Evolutionary conservation across 2,888 invertebrate species (phyloP).

Genomic region (Agonopterix alstromeriana): DNA sequence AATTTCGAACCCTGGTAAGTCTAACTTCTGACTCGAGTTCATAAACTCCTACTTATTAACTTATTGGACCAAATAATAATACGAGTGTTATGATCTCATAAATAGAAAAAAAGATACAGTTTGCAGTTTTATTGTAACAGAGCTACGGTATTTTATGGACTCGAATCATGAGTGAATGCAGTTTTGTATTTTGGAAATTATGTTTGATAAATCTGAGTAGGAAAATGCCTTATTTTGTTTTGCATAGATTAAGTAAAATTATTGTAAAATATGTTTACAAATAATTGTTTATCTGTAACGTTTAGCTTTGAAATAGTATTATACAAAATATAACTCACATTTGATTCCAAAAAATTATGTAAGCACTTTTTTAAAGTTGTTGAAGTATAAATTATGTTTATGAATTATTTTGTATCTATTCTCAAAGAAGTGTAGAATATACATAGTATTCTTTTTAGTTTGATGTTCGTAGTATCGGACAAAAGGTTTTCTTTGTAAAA

Average conservation of each 20-base stretch:
- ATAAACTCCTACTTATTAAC: slow-evolving; percentile 36
- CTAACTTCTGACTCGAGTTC: slow-evolving; percentile 47
- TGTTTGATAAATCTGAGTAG: slow-evolving; percentile 49
- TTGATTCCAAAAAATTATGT: neutral
- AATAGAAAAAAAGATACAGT: slow-evolving; percentile 13
- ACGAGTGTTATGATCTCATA: slow-evolving; percentile 58
- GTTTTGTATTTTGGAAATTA: slow-evolving; percentile 36
- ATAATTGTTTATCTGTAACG: slow-evolving; percentile 6
- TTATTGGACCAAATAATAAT: slow-evolving; percentile 65
- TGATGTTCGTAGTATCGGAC: too few species aligned
- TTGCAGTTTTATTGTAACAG: slow-evolving; percentile 14
- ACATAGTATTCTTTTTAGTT: neutral
- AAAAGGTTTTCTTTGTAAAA: too few species aligned
- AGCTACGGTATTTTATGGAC: slow-evolving; percentile 19
- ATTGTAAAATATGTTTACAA: slow-evolving; percentile 44
- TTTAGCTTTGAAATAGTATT: slow-evolving; percentile 5
- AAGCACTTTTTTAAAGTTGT: neutral
- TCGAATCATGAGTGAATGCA: slow-evolving; percentile 33
- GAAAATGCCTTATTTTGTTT: slow-evolving; percentile 72
- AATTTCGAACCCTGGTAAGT: too few species aligned
- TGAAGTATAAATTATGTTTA: slow-evolving; percentile 17
- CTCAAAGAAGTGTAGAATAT: slow-evolving; percentile 52
- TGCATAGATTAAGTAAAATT: slow-evolving; percentile 62
- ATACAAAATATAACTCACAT: neutral
- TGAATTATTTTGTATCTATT: slow-evolving; percentile 28